Base-by-base conservation (phyloP, 1,140 invertebrate species). In the Delia radicum region DNA sequence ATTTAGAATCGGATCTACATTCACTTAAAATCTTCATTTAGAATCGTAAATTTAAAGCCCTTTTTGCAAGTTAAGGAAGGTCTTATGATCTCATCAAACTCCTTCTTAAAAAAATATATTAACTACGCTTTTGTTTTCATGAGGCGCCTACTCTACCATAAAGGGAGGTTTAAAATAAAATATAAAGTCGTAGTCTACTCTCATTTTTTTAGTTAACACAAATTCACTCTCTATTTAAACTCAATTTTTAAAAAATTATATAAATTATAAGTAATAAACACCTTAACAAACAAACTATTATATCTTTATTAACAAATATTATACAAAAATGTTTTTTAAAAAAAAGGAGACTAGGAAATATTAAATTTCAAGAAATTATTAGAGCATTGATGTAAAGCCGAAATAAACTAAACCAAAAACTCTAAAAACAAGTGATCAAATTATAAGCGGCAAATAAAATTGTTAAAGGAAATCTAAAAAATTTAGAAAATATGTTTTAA, bases 391-490 rank as follows among this genome's bases (percentile, higher is more conserved):
- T 24, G 18, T 55, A 6, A 24, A 67, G 27, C 7, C 26, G 10
- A 67, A 27, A 3, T 12, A 63, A 26, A 48, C 27, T 31, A 74
- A 61, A 61, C 18, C 13, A 28, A 74, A 29, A 55, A 28, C 61
- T 61, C 18, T 55, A 55, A 29, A 74, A 74, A 74, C 46, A 61
- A 74, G 48, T 29, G 27, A 31, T n/a, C 3, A 61, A 61, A 74
- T 24, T 27, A 74, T 28, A 55, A 74, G 3, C 5, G 42, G 42
- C 4, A 55, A 55, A 74, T 55, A 73, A 6, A 55, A 73, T 37
- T 33, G 42, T 0, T 8, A 73, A 46, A 33, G 8, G 21, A 46
- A 73, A 2, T 2, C 24, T 37, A 48, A 73, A 73, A 27, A 46
- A 73, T 3, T 1, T 24, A 18, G 24, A 73, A 24, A 46, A n/a